phyloP scores from a whole-genome alignment of 1,140 invertebrate genomes.

The Halyomorpha halys region DNA sequence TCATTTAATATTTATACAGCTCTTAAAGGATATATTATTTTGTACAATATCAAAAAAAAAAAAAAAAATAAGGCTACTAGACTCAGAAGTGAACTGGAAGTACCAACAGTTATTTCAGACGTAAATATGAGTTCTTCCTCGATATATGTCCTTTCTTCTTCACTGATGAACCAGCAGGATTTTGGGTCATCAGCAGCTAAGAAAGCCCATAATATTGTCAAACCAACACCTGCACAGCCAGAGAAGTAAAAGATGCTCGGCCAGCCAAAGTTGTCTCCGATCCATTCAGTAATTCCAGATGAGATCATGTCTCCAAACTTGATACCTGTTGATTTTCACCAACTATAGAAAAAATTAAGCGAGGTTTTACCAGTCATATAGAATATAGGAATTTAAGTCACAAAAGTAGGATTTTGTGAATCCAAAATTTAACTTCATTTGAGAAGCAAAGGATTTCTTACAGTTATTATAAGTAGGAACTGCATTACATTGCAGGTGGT shows the following conservation, averaged over 20 bases:
- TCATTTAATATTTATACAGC: no score
- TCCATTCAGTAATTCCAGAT: conserved; percentile 46
- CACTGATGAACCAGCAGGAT: conserved; percentile 15
- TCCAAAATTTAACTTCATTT: no score
- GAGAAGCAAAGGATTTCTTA: no score
- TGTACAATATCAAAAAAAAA: no score
- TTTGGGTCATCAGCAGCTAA: conserved; percentile 36
- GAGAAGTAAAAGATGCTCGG: conserved; percentile 36
- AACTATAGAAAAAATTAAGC: no score
- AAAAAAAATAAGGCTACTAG: no score
- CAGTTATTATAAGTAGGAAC: no score
- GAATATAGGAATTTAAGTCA: no score
- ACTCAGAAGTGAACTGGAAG: conserved; percentile 26
- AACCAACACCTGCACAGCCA: conserved; percentile 36
- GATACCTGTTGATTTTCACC: conserved; percentile 27
- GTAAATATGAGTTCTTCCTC: conserved; percentile 17
- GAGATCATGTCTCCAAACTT: conserved; percentile 42
- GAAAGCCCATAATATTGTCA: conserved; percentile 33
- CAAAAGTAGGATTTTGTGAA: no score
- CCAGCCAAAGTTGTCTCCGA: conserved; percentile 32
- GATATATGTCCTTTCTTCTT: conserved; percentile 26
- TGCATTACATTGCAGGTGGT: no score
- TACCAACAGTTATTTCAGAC: neutral
- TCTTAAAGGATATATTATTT: no score
- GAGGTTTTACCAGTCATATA: no score